Conservation (phyloP, 2,113 vertebrate genomes). For the Hypocryptadius cinnamomeus region DNA sequence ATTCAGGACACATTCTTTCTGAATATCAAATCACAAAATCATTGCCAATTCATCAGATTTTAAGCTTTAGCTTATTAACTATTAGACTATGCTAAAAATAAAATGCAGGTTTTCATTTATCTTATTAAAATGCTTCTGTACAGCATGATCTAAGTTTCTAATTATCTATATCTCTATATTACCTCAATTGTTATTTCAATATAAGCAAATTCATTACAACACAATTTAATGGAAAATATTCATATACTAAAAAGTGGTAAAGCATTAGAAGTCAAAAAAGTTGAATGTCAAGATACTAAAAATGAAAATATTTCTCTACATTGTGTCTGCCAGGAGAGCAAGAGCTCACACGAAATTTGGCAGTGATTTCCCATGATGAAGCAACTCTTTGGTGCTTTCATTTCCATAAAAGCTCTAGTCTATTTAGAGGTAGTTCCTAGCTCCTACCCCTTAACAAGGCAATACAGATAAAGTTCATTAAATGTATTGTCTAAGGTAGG, state of each 20-base stretch:
- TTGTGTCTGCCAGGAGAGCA: not conserved
- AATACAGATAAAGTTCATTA: constrained; percentile 37
- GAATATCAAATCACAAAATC: constrained; percentile 38
- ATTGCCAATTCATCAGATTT: constrained; percentile 43
- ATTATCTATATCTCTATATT: not conserved
- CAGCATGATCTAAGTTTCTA: not conserved
- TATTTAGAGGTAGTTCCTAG: constrained; percentile 6
- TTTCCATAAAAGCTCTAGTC: constrained; percentile 49
- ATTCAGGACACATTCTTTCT: not conserved
- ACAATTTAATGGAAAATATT: not conserved
- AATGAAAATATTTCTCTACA: not conserved
- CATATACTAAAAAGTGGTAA: not conserved
- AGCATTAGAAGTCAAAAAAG: not conserved
- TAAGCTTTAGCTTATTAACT: constrained; percentile 22
- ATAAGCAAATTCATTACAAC: not conserved
- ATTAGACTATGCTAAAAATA: constrained; percentile 2
- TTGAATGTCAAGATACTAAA: constrained; percentile 28
- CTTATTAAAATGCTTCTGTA: not conserved
- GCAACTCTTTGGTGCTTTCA: constrained; percentile 16
- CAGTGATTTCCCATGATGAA: constrained; percentile 43
- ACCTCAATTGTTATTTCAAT: constrained; percentile 2
- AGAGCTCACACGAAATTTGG: constrained; percentile 18
- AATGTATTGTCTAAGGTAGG: not conserved
- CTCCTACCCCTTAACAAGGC: not conserved
- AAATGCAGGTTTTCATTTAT: not conserved